Percentiles rank a stretch among this genome's conserved stretches.
Conservation (phyloP, 2,797 vertebrate species). For the Alexandromys oeconomus region DNA sequence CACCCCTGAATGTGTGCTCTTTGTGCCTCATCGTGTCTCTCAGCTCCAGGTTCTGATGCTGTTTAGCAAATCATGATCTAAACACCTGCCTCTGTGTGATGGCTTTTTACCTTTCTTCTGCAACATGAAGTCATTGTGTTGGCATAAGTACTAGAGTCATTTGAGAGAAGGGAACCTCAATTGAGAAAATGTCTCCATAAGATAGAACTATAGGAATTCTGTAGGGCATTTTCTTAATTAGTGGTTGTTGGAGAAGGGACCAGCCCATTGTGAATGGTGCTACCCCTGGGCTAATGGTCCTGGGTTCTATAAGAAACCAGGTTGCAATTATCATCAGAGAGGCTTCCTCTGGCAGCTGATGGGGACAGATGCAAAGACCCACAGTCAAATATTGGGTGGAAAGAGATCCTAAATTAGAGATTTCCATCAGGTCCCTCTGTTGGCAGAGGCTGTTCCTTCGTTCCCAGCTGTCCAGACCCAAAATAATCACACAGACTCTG, state of each 20-base stretch:
- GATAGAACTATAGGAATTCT: neutral
- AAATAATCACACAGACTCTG: no score
- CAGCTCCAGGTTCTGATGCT: neutral
- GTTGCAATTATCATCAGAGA: neutral
- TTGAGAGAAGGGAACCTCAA: neutral
- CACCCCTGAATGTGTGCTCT: neutral
- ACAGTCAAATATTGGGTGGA: neutral
- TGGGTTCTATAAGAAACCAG: neutral
- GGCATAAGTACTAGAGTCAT: neutral
- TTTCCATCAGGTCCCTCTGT: neutral
- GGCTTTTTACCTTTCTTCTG: neutral
- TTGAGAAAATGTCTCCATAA: neutral
- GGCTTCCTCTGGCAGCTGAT: neutral
- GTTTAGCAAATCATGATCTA: accelerated
- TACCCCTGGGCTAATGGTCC: neutral
- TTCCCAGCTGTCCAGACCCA: no score
- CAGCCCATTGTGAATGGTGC: neutral
- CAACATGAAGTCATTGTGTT: accelerated
- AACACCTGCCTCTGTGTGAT: neutral
- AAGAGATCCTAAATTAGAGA: neutral
- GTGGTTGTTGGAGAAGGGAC: neutral
- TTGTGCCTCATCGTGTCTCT: neutral
- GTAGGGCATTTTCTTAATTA: neutral
- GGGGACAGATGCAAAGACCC: neutral
- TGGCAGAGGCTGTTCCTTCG: no score